Base-by-base conservation (phyloP, 2,888 invertebrate genomes). In the Apodemia zela region DNA sequence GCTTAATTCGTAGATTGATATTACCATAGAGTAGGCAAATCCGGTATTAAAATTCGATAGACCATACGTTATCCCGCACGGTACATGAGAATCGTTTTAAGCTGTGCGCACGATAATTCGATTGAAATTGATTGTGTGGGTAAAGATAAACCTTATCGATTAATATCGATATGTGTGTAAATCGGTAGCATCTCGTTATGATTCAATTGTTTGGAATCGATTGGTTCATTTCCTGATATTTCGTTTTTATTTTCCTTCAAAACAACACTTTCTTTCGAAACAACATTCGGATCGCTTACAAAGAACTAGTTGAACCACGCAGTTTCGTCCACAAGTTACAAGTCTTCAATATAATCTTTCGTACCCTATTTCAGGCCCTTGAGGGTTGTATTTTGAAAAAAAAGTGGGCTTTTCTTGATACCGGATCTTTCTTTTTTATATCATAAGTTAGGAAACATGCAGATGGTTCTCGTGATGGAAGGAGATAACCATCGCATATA, bases 1-100 rank as follows among this genome's bases (percentile, higher is more conserved):
- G 76, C 70, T 67, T 73, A 71, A 72, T 70, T 66, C 74, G 69
- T 71, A 74, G 69, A 74, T 74, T 75, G 77, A 81, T 81, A 83
- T 79, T 79, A 77, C 72, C 77, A 79, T 68, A 78, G 77, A 79
- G 78, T 79, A 81, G 77, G 79, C 79, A 83, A 86, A 87, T 82
- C 82, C 77, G 72, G 87, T 83, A 87, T 89, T 87, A 84, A 87
- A 87, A 87, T 80, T 80, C 84, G 81, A 84, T 85, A 78, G 84
- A 78, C 81, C 88, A 81, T 84, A 81, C 81, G 78, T 85, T 87
- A 88, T 87, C 87, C 82, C 72, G 73, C 67, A 65, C 62, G 77
- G 72, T 77, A 90, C 89, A 90, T 60, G 86, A 73, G 78, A 89
- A 88, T 75, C 83, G 84, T 89, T 89, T 90, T 89, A 89, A 71